Evolutionary conservation across 37 sponge, comb jelly and placozoan genomes (phyloP).

Genomic region (Agelas oroides): DNA sequence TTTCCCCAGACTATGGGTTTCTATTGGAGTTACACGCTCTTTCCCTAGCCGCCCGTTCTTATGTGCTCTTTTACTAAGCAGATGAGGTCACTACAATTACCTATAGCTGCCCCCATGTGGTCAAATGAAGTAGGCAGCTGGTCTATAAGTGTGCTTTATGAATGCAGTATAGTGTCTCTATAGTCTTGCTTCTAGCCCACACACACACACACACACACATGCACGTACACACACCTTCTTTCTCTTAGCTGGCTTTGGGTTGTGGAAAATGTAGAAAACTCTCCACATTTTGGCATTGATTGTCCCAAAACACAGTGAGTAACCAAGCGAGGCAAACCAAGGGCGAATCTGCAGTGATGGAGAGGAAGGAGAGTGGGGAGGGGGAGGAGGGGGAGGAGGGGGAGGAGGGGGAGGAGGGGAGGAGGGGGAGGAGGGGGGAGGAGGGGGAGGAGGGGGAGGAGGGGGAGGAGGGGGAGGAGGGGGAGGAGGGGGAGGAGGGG

Average conservation of each 20-base stretch:
- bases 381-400: neutral
- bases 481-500: neutral
- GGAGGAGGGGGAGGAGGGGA: neutral
- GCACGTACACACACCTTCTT: too few species aligned
- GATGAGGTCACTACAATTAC: too few species aligned
- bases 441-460: neutral
- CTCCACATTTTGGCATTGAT: slow-evolving; percentile 65
- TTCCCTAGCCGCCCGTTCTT: too few species aligned
- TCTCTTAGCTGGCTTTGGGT: slow-evolving; percentile 34
- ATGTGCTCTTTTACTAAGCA: too few species aligned
- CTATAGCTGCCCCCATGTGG: too few species aligned
- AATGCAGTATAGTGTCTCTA: too few species aligned
- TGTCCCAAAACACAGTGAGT: slow-evolving; percentile 47
- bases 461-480: neutral
- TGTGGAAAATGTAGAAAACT: slow-evolving; percentile 50
- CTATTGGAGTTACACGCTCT: too few species aligned
- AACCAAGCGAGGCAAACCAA: slow-evolving; percentile 42
- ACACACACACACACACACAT: too few species aligned
- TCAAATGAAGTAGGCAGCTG: too few species aligned
- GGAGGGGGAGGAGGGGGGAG: neutral
- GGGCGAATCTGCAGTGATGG: slow-evolving; percentile 7
- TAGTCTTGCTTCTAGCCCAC: too few species aligned
- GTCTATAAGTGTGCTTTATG: too few species aligned
- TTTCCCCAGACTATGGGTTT: too few species aligned
- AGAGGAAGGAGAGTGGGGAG: neutral